phyloP scores from a whole-genome alignment of 2,797 vertebrate genomes.

The Tadarida brasiliensis region DNA sequence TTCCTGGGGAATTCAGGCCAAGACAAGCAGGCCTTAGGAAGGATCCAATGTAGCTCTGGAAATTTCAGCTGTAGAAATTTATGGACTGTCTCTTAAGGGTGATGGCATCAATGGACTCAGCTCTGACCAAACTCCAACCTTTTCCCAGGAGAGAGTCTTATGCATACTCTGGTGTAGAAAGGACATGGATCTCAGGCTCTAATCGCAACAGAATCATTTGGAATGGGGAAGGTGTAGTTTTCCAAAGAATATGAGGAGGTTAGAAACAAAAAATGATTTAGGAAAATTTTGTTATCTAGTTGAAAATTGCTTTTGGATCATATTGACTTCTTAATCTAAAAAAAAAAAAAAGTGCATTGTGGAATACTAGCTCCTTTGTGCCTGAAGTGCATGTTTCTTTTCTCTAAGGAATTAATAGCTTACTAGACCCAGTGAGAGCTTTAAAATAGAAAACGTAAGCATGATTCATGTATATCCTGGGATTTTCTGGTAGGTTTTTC shows the following conservation, averaged over 20 bases:
- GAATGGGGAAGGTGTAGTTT: neutral
- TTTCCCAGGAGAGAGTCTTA: neutral
- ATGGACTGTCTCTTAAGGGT: neutral
- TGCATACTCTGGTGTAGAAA: neutral
- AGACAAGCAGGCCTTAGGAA: neutral
- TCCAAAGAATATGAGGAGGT: neutral
- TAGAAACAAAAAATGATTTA: neutral
- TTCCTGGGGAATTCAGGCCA: neutral
- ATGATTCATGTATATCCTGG: neutral
- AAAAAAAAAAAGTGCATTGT: neutral
- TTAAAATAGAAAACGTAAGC: slow-evolving; percentile 46
- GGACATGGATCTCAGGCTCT: neutral
- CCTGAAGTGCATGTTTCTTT: neutral
- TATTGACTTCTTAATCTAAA: neutral
- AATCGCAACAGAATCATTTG: neutral
- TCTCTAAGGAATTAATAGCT: neutral
- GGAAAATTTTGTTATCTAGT: neutral
- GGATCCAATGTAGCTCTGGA: neutral
- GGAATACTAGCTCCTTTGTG: neutral
- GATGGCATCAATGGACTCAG: neutral
- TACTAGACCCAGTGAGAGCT: neutral
- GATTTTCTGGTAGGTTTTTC: neutral
- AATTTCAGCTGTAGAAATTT: neutral
- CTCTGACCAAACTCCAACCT: neutral
- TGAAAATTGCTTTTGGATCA: neutral